Evolutionary conservation across 2,797 vertebrate species (phyloP), one percentile per base, ranked within the genome.

Genomic region (Scolopax bukidnonensis): DNA sequence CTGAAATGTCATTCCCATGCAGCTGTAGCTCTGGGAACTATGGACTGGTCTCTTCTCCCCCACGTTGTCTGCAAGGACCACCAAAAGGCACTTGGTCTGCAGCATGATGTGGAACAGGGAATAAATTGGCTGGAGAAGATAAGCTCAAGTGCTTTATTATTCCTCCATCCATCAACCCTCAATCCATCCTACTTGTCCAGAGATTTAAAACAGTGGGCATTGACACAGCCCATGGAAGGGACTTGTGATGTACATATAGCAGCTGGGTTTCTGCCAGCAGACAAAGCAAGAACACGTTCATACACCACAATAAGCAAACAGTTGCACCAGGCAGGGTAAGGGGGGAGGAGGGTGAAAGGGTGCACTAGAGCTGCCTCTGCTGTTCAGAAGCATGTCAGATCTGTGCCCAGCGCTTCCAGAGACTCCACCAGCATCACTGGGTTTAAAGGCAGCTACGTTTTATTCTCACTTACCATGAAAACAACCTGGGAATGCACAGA

Each of bases 261-360:
- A 33, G 9, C 41, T 60, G 32, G 33, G 25, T 10, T 69, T 85
- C 65, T 51, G 30, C 36, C 54, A 59, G 32, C 45, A 60, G 32
- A 25, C 41, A 48, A 78, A 25, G 51, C 41, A 83, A 71, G 54
- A 79, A 65, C 16, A 13, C 12, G 6, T 65, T 79, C 59, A 33
- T 4, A 40, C 1, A 7, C 7, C 1, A 2, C 30, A 47, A 21
- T 1, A 5, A 54, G 51, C 45, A 27, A 68, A 61, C 0, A 0
- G 28, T 3, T 67, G 79, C 69, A 23, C 32, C 8, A 25, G 60
- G 32, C 59, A 81, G 41, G 60, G 41, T 10, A 33, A 54, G 2
- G 28, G 48, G 30, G 63, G 25, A 79, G 33, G 25, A 83, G 27
- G 54, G 12, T 38, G 10, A 57, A 15, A 64, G 21, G 48, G 60